phyloP scores from a whole-genome alignment of 2,797 vertebrate species.

The Botia almorhae region DNA sequence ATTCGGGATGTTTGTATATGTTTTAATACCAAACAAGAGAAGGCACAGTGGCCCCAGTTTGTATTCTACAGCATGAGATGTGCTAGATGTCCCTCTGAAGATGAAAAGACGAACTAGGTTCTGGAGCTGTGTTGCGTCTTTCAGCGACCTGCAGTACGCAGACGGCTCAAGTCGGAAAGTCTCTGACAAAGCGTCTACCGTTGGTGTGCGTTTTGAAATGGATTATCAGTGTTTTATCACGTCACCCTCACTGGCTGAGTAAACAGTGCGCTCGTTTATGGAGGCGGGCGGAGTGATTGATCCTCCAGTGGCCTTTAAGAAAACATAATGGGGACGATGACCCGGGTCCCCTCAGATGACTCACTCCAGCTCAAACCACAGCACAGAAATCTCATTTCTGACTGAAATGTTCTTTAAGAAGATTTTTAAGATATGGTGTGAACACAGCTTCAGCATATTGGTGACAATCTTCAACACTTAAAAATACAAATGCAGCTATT shows the following conservation, averaged over 20 bases:
- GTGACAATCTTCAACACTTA: too few relatives aligned
- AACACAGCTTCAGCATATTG: background rate
- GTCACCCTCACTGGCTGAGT: slow-evolving; percentile 45
- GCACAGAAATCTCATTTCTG: background rate
- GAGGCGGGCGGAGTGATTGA: slow-evolving; percentile 45
- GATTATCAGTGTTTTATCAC: slow-evolving; percentile 58
- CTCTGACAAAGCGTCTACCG: slow-evolving; percentile 43
- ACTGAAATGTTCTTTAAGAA: background rate
- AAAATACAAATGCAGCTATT: too few relatives aligned
- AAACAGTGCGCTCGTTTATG: slow-evolving; percentile 37
- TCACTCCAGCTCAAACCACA: slow-evolving; percentile 35
- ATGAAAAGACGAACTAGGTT: slow-evolving; percentile 22
- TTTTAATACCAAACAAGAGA: slow-evolving; percentile 25
- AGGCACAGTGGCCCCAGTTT: slow-evolving; percentile 9
- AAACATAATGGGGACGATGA: slow-evolving; percentile 46
- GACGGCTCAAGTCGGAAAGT: slow-evolving; percentile 11
- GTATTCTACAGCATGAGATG: slow-evolving; percentile 15
- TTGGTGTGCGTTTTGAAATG: slow-evolving; percentile 44
- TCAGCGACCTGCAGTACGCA: background rate
- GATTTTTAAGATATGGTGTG: background rate
- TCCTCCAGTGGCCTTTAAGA: slow-evolving; percentile 44
- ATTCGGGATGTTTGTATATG: slow-evolving; percentile 33
- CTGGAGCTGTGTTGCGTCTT: slow-evolving; percentile 13
- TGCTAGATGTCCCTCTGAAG: slow-evolving; percentile 8
- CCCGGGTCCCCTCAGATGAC: slow-evolving; percentile 26